Evolutionary conservation across 1,140 invertebrate species (phyloP).

Genomic region (Drosophila orena): DNA sequence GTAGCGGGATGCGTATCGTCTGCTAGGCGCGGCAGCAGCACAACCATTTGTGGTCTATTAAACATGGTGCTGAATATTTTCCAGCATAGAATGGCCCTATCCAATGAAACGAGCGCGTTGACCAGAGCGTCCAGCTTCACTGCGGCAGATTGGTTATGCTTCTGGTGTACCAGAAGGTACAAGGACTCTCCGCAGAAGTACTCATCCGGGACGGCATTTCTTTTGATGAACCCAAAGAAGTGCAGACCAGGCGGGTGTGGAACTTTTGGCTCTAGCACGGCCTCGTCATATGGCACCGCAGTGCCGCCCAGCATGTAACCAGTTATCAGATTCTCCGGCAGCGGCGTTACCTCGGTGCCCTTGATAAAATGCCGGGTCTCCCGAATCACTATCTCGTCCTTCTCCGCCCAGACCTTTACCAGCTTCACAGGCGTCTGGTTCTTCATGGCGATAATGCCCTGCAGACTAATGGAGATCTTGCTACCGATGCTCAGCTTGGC

Average conservation of each 20-base stretch:
- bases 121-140: constrained; percentile 75
- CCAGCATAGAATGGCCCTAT: constrained; percentile 73
- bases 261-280: constrained; percentile 50
- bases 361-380: constrained; percentile 63
- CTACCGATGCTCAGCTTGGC: constrained; percentile 67
- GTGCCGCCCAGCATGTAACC: constrained; percentile 81
- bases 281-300: constrained; percentile 73
- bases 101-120: constrained; percentile 41
- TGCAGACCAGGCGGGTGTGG: constrained; percentile 63
- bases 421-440: constrained; percentile 70
- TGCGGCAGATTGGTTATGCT: constrained; percentile 54
- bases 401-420: constrained; percentile 63
- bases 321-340: constrained; percentile 65
- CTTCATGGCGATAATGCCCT: constrained; percentile 78
- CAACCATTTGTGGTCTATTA: constrained; percentile 70
- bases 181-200: constrained; percentile 72
- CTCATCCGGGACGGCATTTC: constrained; percentile 60
- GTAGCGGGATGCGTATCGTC: constrained; percentile 56
- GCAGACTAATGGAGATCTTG: constrained; percentile 54
- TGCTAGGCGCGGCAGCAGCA: constrained; percentile 64
- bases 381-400: constrained; percentile 55
- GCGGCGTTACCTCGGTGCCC: constrained; percentile 58
- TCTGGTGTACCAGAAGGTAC: constrained; percentile 71
- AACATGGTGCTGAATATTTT: constrained; percentile 70
- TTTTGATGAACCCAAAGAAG: constrained; percentile 71